phyloP scores from a whole-genome alignment of 2,797 vertebrate species.

The Remorina albescens region DNA sequence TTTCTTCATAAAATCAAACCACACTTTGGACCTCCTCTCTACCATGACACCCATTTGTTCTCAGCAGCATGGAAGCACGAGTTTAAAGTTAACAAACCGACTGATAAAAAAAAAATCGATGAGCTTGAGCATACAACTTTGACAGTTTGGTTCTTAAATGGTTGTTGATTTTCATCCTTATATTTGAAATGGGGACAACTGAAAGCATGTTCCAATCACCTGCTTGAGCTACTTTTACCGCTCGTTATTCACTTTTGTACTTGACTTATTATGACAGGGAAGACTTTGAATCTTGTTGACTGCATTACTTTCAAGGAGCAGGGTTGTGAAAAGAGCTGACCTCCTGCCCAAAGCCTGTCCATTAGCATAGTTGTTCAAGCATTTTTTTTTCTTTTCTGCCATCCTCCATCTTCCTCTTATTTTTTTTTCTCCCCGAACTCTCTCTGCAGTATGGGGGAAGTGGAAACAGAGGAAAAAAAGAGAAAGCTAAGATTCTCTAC shows the following conservation, averaged over 20 bases:
- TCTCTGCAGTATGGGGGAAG: conserved; percentile 65
- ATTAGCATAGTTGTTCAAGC: conserved; percentile 53
- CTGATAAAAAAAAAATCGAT: too few relatives aligned
- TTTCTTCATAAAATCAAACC: too few relatives aligned
- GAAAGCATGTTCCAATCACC: conserved; percentile 26
- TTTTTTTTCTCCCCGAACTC: conserved; percentile 39
- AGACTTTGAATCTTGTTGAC: conserved; percentile 22
- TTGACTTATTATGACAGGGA: conserved; percentile 25
- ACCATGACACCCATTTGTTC: too few relatives aligned
- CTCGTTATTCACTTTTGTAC: conserved; percentile 22
- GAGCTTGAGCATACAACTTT: too few relatives aligned
- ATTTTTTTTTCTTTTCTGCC: conserved; percentile 39
- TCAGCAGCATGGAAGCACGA: too few relatives aligned
- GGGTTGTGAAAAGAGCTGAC: conserved; percentile 36
- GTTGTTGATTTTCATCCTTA: too few relatives aligned
- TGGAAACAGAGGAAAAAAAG: conserved; percentile 50
- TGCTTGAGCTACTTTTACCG: conserved; percentile 26
- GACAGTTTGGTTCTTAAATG: too few relatives aligned
- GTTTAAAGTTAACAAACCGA: too few relatives aligned
- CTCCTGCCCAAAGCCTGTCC: conserved; percentile 32
- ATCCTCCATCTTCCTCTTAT: conserved; percentile 33
- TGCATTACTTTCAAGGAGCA: conserved; percentile 23
- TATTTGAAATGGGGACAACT: conserved; percentile 53
- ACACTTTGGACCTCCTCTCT: too few relatives aligned
- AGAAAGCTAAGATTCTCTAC: conserved; percentile 71